Evolutionary conservation across 2,113 vertebrate species (phyloP).

Genomic region (Geococcyx californianus): DNA sequence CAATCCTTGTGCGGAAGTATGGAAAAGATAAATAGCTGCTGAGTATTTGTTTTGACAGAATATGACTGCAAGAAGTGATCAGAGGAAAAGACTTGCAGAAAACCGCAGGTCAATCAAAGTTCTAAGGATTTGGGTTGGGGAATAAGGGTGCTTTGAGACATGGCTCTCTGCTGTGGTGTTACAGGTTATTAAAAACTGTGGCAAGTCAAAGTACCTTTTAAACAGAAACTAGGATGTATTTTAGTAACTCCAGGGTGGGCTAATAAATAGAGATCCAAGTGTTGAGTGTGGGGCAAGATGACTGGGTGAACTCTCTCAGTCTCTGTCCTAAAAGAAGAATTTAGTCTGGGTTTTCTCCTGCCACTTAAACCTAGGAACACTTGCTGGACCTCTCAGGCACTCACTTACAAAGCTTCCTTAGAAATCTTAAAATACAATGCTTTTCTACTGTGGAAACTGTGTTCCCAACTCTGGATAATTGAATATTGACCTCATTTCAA

Average conservation of each 20-base stretch:
- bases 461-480: neutral
- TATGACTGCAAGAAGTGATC: no score
- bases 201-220: neutral
- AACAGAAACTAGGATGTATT: neutral
- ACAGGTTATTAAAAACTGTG: neutral
- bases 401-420: neutral
- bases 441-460: neutral
- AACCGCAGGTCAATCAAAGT: no score
- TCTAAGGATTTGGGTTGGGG: no score
- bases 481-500: constrained; percentile 2
- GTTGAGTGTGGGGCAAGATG: neutral
- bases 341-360: neutral
- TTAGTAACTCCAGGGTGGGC: neutral
- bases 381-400: neutral
- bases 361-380: neutral
- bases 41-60: no score
- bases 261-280: neutral
- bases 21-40: neutral
- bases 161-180: rapidly evolving
- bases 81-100: no score
- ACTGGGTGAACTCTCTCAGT: neutral
- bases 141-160: neutral
- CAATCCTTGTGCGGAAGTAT: neutral
- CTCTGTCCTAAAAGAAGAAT: neutral
- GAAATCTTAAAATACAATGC: neutral